Percentiles rank a stretch among this genome's conserved stretches.
These are phyloP conservation scores for Laupala kohalensis DNA, from an alignment of 1,140 invertebrate species.

Conservation along the genomic window DNA sequence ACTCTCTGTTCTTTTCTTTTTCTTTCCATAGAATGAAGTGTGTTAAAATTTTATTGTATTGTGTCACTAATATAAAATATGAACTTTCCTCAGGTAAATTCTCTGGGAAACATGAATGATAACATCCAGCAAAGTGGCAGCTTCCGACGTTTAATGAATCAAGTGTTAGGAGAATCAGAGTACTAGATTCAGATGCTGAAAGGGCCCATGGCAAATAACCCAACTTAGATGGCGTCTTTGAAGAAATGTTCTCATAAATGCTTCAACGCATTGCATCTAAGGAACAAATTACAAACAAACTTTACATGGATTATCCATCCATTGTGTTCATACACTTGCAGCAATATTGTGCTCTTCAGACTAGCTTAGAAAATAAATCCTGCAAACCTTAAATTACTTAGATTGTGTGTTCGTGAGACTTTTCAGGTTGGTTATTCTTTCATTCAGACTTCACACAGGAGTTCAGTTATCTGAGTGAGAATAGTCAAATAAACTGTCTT, in stretches of 20 bases:
- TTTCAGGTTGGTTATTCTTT: neutral
- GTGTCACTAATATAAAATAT: too few species aligned
- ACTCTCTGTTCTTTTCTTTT: too few species aligned
- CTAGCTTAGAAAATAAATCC: neutral
- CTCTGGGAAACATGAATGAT: conserved; percentile 40
- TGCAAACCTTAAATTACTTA: neutral
- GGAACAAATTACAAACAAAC: neutral
- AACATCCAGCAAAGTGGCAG: conserved; percentile 80
- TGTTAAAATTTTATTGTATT: too few species aligned
- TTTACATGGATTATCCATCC: neutral
- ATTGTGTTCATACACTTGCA: conserved; percentile 20
- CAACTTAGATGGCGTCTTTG: neutral
- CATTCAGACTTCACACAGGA: neutral
- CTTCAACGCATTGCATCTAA: neutral
- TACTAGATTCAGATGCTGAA: conserved; percentile 43
- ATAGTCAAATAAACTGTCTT: neutral
- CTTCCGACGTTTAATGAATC: conserved; percentile 83
- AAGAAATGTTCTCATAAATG: neutral
- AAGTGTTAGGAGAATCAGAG: conserved; percentile 64
- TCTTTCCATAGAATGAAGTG: too few species aligned
- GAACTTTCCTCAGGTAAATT: conserved; percentile 25
- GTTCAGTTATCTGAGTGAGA: neutral
- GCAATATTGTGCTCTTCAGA: neutral
- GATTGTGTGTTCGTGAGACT: neutral
- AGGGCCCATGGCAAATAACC: neutral